phyloP scores from a whole-genome alignment of 2,797 vertebrate genomes.

The Champsocephalus gunnari region DNA sequence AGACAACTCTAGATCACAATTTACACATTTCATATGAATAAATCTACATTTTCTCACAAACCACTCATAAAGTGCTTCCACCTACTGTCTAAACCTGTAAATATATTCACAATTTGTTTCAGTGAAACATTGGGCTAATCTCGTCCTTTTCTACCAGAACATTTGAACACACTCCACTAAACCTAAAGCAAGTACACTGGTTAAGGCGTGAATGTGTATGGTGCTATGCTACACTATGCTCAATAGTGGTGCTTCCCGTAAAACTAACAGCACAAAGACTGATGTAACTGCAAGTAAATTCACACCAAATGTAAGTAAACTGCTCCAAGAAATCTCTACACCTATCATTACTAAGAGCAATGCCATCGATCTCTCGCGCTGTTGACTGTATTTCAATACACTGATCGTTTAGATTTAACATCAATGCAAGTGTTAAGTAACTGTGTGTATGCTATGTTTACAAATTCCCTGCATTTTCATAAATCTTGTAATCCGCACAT shows the following conservation, averaged over 20 bases:
- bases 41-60: constrained; percentile 69
- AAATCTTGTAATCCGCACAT: constrained; percentile 84
- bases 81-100: constrained; percentile 62
- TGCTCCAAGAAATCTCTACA: constrained; percentile 54
- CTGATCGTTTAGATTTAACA: constrained; percentile 56
- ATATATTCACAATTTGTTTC: constrained; percentile 63
- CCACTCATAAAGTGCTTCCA: constrained; percentile 79
- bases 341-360: constrained; percentile 62
- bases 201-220: constrained; percentile 87
- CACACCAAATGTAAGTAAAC: constrained; percentile 65
- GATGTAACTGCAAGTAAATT: constrained; percentile 70
- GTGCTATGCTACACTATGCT: constrained; percentile 88
- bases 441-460: constrained; percentile 81
- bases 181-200: constrained; percentile 81
- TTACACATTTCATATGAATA: constrained; percentile 60
- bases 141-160: constrained; percentile 70
- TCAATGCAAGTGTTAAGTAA: constrained; percentile 72
- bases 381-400: constrained; percentile 62
- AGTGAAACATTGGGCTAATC: constrained; percentile 45
- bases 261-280: constrained; percentile 59
- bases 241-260: constrained; percentile 80
- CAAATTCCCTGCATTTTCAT: constrained; percentile 89
- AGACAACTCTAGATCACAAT: constrained; percentile 66
- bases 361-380: constrained; percentile 53
- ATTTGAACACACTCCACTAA: constrained; percentile 73